These are phyloP conservation scores for Drosophila busckii DNA, from an alignment of 1,140 invertebrate species.

Conservation along the genomic window DNA sequence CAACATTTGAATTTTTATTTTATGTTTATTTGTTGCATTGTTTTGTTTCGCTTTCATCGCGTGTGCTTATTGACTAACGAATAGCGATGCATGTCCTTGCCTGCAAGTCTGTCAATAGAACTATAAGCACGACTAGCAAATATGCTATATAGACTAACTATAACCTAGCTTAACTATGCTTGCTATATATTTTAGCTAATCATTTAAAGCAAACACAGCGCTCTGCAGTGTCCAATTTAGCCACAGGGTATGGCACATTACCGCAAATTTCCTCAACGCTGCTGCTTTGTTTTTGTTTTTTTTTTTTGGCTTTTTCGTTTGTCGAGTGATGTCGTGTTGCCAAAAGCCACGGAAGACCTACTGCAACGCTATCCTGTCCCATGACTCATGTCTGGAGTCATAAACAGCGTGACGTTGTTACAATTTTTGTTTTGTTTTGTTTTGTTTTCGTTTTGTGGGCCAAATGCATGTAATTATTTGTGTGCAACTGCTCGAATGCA, in stretches of 20 bases:
- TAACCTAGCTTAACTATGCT: no score
- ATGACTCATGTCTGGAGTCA: conserved; percentile 56
- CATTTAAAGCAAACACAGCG: no score
- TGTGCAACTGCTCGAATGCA: conserved; percentile 69
- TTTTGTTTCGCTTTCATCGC: conserved; percentile 49
- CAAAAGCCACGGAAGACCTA: conserved; percentile 58
- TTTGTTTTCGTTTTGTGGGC: conserved; percentile 24
- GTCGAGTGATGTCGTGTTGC: conserved; percentile 49
- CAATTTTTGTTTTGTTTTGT: no score
- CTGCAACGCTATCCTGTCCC: conserved; percentile 38
- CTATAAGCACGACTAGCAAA: no score
- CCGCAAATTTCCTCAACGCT: no score
- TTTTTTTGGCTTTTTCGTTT: conserved; percentile 55
- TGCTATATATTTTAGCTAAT: no score
- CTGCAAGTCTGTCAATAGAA: no score
- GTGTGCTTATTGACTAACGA: conserved; percentile 36
- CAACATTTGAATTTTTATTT: conserved; percentile 68
- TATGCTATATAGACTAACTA: no score
- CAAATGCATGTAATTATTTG: conserved; percentile 75
- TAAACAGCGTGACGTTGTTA: conserved; percentile 44
- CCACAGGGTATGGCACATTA: no score
- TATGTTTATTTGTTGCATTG: conserved; percentile 39
- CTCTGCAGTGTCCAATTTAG: no score
- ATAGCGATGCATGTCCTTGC: conserved; percentile 53
- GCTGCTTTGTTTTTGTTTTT: no score